Evolutionary conservation across 2,113 vertebrate genomes (phyloP), one percentile per base, ranked within the genome.

Genomic region (Cottus gobio): DNA sequence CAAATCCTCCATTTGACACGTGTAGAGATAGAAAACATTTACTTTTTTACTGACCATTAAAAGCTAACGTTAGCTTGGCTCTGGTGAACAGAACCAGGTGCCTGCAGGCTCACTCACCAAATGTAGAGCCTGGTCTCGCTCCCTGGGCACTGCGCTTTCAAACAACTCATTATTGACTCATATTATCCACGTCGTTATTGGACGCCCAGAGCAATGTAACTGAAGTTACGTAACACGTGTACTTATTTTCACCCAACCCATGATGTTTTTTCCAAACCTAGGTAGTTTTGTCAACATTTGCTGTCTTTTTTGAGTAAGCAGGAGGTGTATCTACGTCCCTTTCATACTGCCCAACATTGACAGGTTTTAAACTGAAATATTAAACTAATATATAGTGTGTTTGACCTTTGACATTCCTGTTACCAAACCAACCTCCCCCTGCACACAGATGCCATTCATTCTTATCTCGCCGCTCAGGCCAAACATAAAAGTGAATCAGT

Each of bases 381-480:
- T 26, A 18, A 39, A 67, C 8, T 30, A 37, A 75, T 74, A 70
- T 52, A 50, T 39, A 56, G 10, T 82, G 61, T 69, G 4, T 57
- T 65, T 85, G 73, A 88, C 77, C 84, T 88, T 83, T 90, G 83
- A 82, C 79, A 68, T 61, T 39, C 75, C n/a, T 68, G 15, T 80
- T 30, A 72, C 56, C 70, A 58, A 64, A 18, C 46, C 61, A 76
- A 26, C 31, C 79, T 62, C 62, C 22, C 81, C 66, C 80, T 31
- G 26, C 85, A 48, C 56, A 76, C 61, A 37, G 57, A 71, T 48
- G 82, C 71, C 76, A 74, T 31, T 76, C 77, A 63, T 64, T 84
- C 86, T 93, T 91, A 93, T 94, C 90, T 88, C 61, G 10, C 30
- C 34, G 81, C 81, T 91, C 88, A 93, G 88, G 80, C 90, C 85